phyloP scores from a whole-genome alignment of 2,888 invertebrate genomes.

The Drosophila diplacantha region DNA sequence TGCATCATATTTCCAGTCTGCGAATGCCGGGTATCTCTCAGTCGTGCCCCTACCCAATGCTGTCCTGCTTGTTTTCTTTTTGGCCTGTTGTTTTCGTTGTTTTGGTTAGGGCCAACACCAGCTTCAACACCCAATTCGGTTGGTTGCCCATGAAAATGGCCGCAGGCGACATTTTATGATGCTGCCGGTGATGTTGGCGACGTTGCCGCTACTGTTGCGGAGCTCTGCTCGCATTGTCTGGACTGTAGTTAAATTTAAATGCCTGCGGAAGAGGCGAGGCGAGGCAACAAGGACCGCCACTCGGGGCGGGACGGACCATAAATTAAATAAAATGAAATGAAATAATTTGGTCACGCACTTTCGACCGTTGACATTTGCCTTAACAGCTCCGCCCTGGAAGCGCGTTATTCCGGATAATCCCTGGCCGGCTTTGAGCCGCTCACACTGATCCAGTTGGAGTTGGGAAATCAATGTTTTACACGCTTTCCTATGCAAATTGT shows the following conservation, averaged over 20 bases:
- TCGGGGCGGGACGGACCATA: slow-evolving; percentile 40
- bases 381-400: slow-evolving; percentile 35
- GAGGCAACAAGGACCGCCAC: slow-evolving; percentile 23
- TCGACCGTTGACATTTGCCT: slow-evolving; percentile 44
- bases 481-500: slow-evolving; percentile 25
- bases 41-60: background rate
- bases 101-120: slow-evolving; percentile 34
- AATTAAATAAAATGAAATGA: slow-evolving; percentile 61
- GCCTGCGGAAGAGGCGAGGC: slow-evolving; percentile 31
- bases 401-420: slow-evolving; percentile 36
- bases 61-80: slow-evolving; percentile 5
- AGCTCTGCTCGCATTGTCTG: slow-evolving; percentile 45
- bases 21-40: background rate
- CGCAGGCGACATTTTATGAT: slow-evolving; percentile 58
- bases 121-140: slow-evolving; percentile 53
- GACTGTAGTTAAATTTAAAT: slow-evolving; percentile 55
- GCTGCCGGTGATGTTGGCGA: slow-evolving; percentile 29
- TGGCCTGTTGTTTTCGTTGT: slow-evolving; percentile 26
- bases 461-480: slow-evolving; percentile 35
- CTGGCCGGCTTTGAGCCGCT: slow-evolving; percentile 20
- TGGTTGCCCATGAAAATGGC: slow-evolving; percentile 58
- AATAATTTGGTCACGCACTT: slow-evolving; percentile 51
- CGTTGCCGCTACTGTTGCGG: slow-evolving; percentile 21
- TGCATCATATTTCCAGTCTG: background rate
- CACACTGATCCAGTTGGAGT: slow-evolving; percentile 24